Percentiles rank a stretch among this genome's conserved stretches.
phyloP scores from a whole-genome alignment of 2,888 invertebrate species.

The Smittia aterrima region DNA sequence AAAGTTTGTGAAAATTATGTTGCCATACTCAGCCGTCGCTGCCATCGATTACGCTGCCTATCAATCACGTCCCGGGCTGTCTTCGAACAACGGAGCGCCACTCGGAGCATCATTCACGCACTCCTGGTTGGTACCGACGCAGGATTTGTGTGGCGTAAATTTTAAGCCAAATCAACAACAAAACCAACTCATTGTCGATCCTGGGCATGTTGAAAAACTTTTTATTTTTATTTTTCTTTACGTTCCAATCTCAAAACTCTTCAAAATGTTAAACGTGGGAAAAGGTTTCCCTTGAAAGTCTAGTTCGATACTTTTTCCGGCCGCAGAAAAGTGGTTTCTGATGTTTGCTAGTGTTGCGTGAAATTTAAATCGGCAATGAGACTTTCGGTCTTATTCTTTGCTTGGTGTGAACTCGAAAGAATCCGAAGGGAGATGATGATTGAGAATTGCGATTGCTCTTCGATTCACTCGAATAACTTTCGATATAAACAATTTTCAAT shows the following conservation, averaged over 20 bases:
- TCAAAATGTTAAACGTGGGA: not conserved
- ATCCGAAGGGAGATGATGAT: not conserved
- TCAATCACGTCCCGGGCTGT: conserved; percentile 58
- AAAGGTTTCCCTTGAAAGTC: not conserved
- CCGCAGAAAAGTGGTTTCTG: conserved; percentile 22
- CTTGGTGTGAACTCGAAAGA: not conserved
- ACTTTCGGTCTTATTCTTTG: not conserved
- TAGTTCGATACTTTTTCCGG: not conserved
- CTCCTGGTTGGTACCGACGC: conserved; percentile 92
- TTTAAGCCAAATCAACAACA: conserved; percentile 58
- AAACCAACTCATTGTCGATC: conserved; percentile 64
- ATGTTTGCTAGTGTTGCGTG: conserved; percentile 19
- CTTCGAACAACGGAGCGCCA: not conserved
- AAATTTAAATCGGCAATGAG: conserved; percentile 11
- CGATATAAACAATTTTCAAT: conserved; percentile 26
- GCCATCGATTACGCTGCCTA: conserved; percentile 81
- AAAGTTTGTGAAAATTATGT: conserved; percentile 57
- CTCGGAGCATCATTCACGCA: conserved; percentile 73
- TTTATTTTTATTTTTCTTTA: conserved; percentile 51
- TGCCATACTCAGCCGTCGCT: conserved; percentile 78
- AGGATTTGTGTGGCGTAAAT: conserved; percentile 81
- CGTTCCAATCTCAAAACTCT: not conserved
- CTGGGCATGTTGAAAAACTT: conserved; percentile 83
- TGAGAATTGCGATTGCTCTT: conserved; percentile 14
- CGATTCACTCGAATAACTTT: conserved; percentile 15